Conservation (phyloP, 2,113 vertebrate genomes). For the Anolis carolinensis region DNA sequence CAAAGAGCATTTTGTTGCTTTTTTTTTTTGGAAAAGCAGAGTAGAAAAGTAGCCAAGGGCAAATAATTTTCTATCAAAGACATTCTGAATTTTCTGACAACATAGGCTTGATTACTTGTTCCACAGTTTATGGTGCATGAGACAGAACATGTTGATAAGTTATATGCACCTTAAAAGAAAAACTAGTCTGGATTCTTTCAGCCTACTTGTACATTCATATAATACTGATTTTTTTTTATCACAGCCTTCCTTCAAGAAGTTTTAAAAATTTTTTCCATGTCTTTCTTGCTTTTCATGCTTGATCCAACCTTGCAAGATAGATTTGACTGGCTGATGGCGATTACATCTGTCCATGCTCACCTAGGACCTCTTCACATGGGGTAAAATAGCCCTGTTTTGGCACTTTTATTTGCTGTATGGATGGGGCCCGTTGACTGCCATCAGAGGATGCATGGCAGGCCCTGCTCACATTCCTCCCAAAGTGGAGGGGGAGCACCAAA, state of each 20-base stretch:
- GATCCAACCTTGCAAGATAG: background rate
- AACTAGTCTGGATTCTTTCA: background rate
- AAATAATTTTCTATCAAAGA: conserved; percentile 51
- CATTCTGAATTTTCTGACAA: conserved; percentile 47
- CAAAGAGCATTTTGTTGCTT: conserved; percentile 11
- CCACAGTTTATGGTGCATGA: conserved; percentile 59
- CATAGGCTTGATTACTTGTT: conserved; percentile 57
- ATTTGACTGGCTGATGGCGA: background rate
- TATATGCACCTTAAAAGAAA: background rate
- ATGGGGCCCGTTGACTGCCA: no score
- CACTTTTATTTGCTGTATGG: no score
- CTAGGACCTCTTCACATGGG: background rate
- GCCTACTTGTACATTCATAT: background rate
- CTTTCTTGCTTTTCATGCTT: background rate
- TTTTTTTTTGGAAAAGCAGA: conserved; percentile 42
- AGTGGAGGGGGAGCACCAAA: no score
- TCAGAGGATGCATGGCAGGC: no score
- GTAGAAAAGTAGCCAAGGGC: conserved; percentile 62
- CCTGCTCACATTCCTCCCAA: no score
- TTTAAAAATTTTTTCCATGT: background rate
- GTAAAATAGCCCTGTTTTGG: no score
- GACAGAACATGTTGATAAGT: background rate
- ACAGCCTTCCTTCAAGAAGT: background rate
- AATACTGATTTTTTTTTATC: background rate
- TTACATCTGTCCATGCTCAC: background rate